Conservation (phyloP, 2,888 invertebrate species). For the Macropis europaea region DNA sequence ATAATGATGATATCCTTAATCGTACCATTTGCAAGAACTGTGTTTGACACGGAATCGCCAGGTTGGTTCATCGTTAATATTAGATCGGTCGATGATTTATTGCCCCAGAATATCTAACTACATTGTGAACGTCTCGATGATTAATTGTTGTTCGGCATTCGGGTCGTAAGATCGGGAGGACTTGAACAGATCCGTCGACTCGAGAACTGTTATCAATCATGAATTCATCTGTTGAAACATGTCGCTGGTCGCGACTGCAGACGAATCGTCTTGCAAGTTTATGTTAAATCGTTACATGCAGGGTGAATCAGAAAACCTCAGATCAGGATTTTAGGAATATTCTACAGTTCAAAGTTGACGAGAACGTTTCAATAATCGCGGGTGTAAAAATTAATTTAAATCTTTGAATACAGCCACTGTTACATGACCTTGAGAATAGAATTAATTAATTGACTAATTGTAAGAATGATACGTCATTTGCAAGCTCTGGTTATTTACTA, state of each 20-base stretch:
- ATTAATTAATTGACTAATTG: too few relatives aligned
- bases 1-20: slow-evolving; percentile 1
- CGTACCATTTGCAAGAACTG: neutral
- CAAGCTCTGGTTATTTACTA: too few relatives aligned
- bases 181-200: slow-evolving; percentile 11
- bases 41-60: neutral
- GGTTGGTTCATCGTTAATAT: slow-evolving; percentile 1
- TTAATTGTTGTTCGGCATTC: slow-evolving; percentile 24
- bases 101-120: slow-evolving; percentile 16
- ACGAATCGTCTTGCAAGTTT: too few relatives aligned
- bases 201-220: slow-evolving; percentile 21
- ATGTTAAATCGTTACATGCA: too few relatives aligned
- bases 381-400: too few relatives aligned
- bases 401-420: too few relatives aligned
- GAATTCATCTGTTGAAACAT: slow-evolving; percentile 14
- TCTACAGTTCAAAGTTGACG: too few relatives aligned
- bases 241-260: neutral
- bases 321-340: too few relatives aligned
- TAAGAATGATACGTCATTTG: too few relatives aligned
- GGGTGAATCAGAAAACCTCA: too few relatives aligned
- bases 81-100: slow-evolving; percentile 22
- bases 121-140: slow-evolving; percentile 22
- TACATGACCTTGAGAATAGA: too few relatives aligned
- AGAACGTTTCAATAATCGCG: too few relatives aligned
- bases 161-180: slow-evolving; percentile 6